Conservation (phyloP, 1,140 invertebrate genomes). For the Octopus bimaculoides region DNA sequence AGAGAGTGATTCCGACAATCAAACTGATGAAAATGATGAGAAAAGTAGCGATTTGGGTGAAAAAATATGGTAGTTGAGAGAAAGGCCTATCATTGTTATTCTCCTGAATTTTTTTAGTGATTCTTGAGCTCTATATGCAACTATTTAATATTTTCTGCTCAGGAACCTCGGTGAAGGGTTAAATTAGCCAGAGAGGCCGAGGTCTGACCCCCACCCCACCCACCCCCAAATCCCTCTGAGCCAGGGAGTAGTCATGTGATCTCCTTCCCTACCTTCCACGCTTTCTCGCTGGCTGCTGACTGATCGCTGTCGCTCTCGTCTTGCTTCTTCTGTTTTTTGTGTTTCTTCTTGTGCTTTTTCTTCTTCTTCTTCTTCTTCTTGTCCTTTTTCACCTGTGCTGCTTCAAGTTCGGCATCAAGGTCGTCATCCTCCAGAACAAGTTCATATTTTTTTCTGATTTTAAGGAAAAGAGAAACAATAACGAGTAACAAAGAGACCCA, state of each 20-base stretch:
- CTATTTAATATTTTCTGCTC: too few species aligned
- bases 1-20: too few species aligned
- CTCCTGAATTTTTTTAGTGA: too few species aligned
- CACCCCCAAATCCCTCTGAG: background rate
- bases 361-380: slow-evolving; percentile 26
- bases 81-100: too few species aligned
- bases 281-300: background rate
- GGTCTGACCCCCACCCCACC: background rate
- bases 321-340: background rate
- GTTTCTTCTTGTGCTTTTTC: slow-evolving; percentile 22
- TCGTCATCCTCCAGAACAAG: slow-evolving; percentile 8
- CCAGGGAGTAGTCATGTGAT: background rate
- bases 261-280: background rate
- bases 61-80: too few species aligned
- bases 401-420: background rate
- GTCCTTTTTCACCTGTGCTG: slow-evolving; percentile 24
- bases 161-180: too few species aligned
- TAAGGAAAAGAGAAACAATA: background rate
- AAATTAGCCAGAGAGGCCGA: too few species aligned
- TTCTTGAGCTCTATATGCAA: too few species aligned
- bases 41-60: too few species aligned
- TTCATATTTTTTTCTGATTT: background rate
- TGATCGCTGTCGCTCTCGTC: background rate
- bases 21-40: too few species aligned
- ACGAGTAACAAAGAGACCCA: background rate